Evolutionary conservation across 1,140 invertebrate genomes (phyloP).

Genomic region (Ectropis grisescens): DNA sequence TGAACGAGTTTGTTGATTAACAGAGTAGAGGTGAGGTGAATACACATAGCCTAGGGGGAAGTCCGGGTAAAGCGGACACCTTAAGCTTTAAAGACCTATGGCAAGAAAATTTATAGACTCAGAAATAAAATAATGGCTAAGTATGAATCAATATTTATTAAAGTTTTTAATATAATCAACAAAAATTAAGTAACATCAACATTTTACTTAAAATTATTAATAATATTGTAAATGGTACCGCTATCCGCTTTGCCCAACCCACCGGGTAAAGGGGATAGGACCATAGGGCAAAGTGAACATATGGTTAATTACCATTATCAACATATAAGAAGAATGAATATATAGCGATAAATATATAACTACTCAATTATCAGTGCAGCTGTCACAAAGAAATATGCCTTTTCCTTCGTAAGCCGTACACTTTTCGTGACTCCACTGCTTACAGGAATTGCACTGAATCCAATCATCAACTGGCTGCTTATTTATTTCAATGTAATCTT

Average conservation of each 20-base stretch:
- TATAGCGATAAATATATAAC: no score
- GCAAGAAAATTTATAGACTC: conserved; percentile 1
- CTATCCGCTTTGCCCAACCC: not conserved
- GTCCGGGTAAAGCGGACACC: conserved; percentile 3
- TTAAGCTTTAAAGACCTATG: conserved; percentile 1
- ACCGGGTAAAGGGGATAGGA: not conserved
- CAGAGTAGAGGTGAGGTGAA: no score
- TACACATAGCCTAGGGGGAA: no score
- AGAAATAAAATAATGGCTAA: conserved; percentile 2
- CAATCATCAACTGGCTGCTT: not conserved
- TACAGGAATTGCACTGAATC: conserved; percentile 1
- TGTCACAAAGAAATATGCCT: not conserved
- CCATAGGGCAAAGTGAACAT: not conserved
- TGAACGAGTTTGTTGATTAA: no score
- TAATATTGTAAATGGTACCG: not conserved
- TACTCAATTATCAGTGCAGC: not conserved
- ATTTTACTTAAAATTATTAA: conserved; percentile 1
- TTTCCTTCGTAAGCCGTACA: not conserved
- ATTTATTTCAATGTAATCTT: not conserved
- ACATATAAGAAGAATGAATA: no score
- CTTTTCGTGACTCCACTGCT: not conserved
- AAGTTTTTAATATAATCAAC: conserved; percentile 4
- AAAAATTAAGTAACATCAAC: not conserved
- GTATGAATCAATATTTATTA: conserved; percentile 4
- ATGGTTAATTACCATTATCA: no score